Evolutionary conservation across 2,113 vertebrate species (phyloP).

Genomic region (Xenus cinereus): DNA sequence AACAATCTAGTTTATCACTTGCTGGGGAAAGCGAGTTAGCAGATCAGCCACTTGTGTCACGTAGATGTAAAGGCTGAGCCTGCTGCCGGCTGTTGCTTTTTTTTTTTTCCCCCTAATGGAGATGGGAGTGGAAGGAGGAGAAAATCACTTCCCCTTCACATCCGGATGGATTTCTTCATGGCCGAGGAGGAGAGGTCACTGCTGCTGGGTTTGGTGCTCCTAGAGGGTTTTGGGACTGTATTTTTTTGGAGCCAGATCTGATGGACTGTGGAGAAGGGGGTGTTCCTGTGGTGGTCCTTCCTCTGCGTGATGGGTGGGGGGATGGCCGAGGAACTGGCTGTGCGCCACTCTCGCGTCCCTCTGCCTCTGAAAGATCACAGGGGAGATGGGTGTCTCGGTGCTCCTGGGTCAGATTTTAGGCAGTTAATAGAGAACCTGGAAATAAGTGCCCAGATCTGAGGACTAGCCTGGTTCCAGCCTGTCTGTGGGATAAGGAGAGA

Average conservation of each 20-base stretch:
- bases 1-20: not conserved
- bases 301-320: no score
- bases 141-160: not conserved
- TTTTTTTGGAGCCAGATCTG: not conserved
- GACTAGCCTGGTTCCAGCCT: not conserved
- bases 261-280: not conserved
- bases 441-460: not conserved
- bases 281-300: not conserved
- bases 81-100: not conserved
- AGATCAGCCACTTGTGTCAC: not conserved
- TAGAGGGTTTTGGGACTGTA: fast-evolving
- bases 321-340: not conserved
- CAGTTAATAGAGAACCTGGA: not conserved
- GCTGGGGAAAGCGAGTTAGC: not conserved
- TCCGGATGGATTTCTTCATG: not conserved
- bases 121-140: not conserved
- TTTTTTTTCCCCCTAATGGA: not conserved
- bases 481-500: not conserved
- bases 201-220: not conserved
- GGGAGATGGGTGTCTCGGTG: fast-evolving
- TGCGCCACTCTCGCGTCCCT: fast-evolving
- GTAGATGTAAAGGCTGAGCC: not conserved
- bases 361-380: not conserved
- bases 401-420: not conserved
- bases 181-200: not conserved